Evolutionary conservation across 2,113 vertebrate species (phyloP).

Genomic region (Oncorhynchus kisutch): DNA sequence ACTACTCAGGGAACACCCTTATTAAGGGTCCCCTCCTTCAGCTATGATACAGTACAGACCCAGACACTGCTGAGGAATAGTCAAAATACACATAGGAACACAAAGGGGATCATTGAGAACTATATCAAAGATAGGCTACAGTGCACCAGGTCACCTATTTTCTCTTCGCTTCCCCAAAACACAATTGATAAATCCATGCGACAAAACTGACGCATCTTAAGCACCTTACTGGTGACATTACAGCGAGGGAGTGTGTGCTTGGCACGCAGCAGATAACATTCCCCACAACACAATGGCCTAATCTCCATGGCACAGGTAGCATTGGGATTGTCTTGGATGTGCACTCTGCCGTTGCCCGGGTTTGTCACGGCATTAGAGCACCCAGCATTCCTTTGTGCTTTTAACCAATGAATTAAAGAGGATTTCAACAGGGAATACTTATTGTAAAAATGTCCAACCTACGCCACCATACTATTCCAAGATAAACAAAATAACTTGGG

Average conservation of each 20-base stretch:
- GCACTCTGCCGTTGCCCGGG: slow-evolving; percentile 67
- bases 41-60: slow-evolving; percentile 44
- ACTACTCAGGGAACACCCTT: slow-evolving; percentile 53
- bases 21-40: slow-evolving; percentile 25
- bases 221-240: slow-evolving; percentile 75
- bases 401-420: slow-evolving; percentile 77
- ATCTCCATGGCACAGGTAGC: slow-evolving; percentile 80
- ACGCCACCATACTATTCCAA: slow-evolving; percentile 38
- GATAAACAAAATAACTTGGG: slow-evolving; percentile 78
- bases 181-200: slow-evolving; percentile 71
- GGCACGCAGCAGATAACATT: slow-evolving; percentile 75
- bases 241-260: slow-evolving; percentile 61
- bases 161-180: slow-evolving; percentile 46
- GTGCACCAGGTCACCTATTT: slow-evolving; percentile 60
- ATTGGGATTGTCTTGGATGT: slow-evolving; percentile 77
- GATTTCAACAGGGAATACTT: slow-evolving; percentile 73
- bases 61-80: slow-evolving; percentile 67
- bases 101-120: slow-evolving; percentile 49
- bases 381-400: slow-evolving; percentile 75
- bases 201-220: slow-evolving; percentile 75
- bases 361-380: slow-evolving; percentile 74
- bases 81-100: slow-evolving; percentile 55
- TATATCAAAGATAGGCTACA: slow-evolving; percentile 53
- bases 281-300: slow-evolving; percentile 71
- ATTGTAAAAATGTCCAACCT: slow-evolving; percentile 44